Conservation (phyloP, 37 sponge, comb jelly and placozoan species). For the Oopsacas minuta region DNA sequence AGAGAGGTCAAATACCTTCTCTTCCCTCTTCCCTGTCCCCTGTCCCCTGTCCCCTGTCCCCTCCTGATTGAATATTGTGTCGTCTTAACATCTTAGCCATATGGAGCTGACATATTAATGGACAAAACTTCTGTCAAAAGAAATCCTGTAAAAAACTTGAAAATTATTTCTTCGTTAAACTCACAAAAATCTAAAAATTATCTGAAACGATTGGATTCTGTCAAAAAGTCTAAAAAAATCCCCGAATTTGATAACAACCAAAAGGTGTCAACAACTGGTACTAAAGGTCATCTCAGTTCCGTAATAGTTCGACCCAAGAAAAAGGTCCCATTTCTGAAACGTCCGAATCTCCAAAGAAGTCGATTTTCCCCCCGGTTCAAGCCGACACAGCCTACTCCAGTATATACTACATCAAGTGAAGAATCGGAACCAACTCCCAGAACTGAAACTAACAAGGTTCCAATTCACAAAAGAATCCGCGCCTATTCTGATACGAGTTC, state of each 20-base stretch:
- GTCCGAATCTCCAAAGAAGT: background rate
- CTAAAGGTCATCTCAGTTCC: constrained; percentile 4
- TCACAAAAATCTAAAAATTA: background rate
- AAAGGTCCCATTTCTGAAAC: background rate
- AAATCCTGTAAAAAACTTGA: background rate
- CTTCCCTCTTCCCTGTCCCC: too few relatives aligned
- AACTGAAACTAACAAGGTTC: background rate
- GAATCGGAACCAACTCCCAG: background rate
- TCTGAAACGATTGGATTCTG: background rate
- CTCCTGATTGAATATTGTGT: too few relatives aligned
- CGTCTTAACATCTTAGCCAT: background rate
- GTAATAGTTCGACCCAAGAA: background rate
- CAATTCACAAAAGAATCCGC: background rate
- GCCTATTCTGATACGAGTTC: background rate
- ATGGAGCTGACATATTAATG: background rate
- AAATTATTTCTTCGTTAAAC: background rate
- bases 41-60: too few relatives aligned
- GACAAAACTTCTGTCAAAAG: background rate
- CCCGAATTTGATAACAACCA: background rate
- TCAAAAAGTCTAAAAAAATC: background rate
- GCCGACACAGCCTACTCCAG: background rate
- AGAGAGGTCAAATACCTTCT: too few relatives aligned
- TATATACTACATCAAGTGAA: background rate
- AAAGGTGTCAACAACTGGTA: background rate
- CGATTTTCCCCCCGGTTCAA: background rate